Evolutionary conservation across 1,140 invertebrate species (phyloP).

Genomic region (Harpegnathos saltator): DNA sequence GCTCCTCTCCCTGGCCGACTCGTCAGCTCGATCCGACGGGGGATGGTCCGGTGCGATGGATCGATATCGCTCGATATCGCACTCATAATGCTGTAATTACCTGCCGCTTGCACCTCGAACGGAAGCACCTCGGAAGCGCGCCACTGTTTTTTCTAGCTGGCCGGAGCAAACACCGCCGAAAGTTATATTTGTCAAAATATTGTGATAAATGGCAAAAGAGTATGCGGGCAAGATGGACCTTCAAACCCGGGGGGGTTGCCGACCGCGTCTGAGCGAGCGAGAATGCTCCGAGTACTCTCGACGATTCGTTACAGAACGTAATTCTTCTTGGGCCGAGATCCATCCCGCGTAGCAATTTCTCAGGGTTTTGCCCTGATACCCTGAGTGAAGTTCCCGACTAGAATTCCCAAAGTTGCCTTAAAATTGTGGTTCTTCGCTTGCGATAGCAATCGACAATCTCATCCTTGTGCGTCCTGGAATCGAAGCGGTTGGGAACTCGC

Average conservation of each 20-base stretch:
- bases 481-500: too few species aligned
- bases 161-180: slow-evolving; percentile 81
- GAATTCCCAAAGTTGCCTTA: too few species aligned
- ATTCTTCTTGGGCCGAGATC: too few species aligned
- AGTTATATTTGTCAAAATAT: slow-evolving; percentile 86
- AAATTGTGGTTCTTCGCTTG: too few species aligned
- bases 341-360: too few species aligned
- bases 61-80: slow-evolving; percentile 20
- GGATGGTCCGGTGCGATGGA: not conserved
- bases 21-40: not conserved
- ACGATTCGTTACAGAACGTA: too few species aligned
- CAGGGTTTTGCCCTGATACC: too few species aligned
- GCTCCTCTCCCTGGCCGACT: slow-evolving; percentile 20
- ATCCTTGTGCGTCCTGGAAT: too few species aligned
- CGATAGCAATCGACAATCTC: too few species aligned
- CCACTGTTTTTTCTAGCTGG: slow-evolving; percentile 80
- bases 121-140: slow-evolving; percentile 72
- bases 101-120: not conserved
- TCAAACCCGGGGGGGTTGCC: not conserved
- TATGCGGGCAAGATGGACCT: not conserved
- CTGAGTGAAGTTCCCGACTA: too few species aligned
- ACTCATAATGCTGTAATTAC: slow-evolving; percentile 35
- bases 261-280: not conserved
- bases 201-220: slow-evolving; percentile 77
- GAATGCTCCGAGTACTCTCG: not conserved